Conservation (phyloP, 2,888 invertebrate genomes). For the Nomada flava region DNA sequence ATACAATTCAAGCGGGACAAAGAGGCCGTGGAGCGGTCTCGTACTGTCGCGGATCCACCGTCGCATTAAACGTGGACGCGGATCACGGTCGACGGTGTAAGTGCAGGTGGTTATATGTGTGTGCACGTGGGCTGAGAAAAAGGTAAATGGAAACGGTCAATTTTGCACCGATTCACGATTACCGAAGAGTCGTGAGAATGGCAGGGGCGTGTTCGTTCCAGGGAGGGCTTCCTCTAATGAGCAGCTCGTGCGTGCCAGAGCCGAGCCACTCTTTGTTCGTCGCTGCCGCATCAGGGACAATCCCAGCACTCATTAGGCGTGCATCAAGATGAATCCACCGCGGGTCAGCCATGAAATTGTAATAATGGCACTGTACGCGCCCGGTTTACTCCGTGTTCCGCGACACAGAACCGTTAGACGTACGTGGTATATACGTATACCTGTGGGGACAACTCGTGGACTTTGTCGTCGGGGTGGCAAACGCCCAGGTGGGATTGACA, state of each 20-base stretch:
- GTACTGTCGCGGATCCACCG: background rate
- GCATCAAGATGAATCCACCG: constrained; percentile 63
- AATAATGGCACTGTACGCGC: constrained; percentile 68
- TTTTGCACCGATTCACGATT: constrained; percentile 63
- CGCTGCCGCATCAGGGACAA: constrained; percentile 61
- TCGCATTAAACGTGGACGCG: constrained; percentile 1
- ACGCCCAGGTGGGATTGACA: no score
- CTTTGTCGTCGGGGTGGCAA: background rate
- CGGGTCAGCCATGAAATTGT: constrained; percentile 73
- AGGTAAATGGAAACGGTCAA: constrained; percentile 58
- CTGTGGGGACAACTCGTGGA: constrained; percentile 45
- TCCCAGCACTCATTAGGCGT: constrained; percentile 64
- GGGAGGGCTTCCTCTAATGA: constrained; percentile 59
- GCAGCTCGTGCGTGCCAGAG: constrained; percentile 65
- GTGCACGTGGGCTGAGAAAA: constrained; percentile 28
- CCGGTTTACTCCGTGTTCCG: constrained; percentile 39
- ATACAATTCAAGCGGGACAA: no score
- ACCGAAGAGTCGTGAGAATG: constrained; percentile 60
- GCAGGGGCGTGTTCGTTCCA: constrained; percentile 57
- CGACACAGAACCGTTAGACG: constrained; percentile 52
- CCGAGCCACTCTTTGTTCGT: constrained; percentile 51
- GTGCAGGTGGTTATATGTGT: background rate
- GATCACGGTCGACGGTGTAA: background rate
- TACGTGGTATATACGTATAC: no score
- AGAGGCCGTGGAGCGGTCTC: background rate